Percentiles rank a stretch among this genome's conserved stretches.
Conservation (phyloP, 1,140 invertebrate genomes). For the Tetramorium simillimum region DNA sequence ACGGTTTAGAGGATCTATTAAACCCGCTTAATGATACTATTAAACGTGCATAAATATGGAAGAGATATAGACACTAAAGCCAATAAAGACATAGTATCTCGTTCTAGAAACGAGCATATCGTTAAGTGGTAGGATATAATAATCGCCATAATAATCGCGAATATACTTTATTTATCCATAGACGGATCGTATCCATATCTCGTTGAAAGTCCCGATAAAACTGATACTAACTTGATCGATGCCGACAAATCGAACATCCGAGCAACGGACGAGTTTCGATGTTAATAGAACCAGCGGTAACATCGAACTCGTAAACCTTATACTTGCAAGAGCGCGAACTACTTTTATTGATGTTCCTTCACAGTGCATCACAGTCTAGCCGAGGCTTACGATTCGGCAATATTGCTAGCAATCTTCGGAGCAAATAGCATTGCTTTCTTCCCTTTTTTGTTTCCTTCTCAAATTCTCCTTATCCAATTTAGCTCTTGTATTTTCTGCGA, state of each 20-base stretch:
- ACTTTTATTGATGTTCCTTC: background rate
- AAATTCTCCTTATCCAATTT: slow-evolving; percentile 8
- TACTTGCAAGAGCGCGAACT: background rate
- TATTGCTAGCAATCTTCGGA: slow-evolving; percentile 41
- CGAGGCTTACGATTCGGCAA: slow-evolving; percentile 18
- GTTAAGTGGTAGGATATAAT: background rate
- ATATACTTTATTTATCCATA: slow-evolving; percentile 11
- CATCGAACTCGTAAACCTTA: slow-evolving; percentile 11
- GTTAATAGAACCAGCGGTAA: slow-evolving; percentile 32
- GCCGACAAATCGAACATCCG: slow-evolving; percentile 13
- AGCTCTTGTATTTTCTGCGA: background rate
- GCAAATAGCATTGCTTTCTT: slow-evolving; percentile 16
- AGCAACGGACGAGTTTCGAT: slow-evolving; percentile 20
- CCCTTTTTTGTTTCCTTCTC: background rate
- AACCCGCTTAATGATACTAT: background rate
- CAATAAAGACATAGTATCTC: background rate
- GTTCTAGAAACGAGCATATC: background rate
- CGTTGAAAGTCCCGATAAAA: background rate
- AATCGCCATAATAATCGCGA: background rate
- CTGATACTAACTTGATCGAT: slow-evolving; percentile 13
- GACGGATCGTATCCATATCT: background rate
- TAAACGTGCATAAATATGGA: background rate
- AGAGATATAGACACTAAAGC: background rate
- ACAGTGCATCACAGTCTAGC: background rate
- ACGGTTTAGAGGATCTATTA: background rate